Percentiles rank a stretch among this genome's conserved stretches.
Evolutionary conservation across 2,888 invertebrate genomes (phyloP).

Genomic region (Metalampra italica): DNA sequence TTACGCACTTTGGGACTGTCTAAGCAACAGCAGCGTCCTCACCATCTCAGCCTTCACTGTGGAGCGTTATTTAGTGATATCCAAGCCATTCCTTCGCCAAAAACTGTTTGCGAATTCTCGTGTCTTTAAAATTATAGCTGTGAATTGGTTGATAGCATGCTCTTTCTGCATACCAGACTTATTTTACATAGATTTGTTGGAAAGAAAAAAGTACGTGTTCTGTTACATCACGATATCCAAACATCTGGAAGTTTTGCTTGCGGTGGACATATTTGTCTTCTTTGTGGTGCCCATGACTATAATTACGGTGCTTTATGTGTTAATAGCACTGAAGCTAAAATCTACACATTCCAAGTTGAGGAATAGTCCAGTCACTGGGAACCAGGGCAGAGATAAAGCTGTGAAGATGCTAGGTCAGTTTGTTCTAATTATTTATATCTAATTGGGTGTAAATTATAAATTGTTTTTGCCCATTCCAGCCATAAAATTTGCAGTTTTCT

Average conservation of each 20-base stretch:
- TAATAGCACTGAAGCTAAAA: slow-evolving; percentile 84
- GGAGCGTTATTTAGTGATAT: slow-evolving; percentile 91
- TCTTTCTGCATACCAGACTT: slow-evolving; percentile 84
- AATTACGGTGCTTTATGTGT: slow-evolving; percentile 87
- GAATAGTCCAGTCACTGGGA: slow-evolving; percentile 62
- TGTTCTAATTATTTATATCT: neutral
- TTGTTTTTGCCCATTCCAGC: too few relatives aligned
- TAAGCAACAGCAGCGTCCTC: slow-evolving; percentile 88
- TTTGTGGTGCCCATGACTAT: slow-evolving; percentile 90
- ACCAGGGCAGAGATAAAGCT: slow-evolving; percentile 76
- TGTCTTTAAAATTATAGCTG: slow-evolving; percentile 83
- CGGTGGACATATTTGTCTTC: slow-evolving; percentile 85
- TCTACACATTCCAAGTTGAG: slow-evolving; percentile 76
- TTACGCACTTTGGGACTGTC: slow-evolving; percentile 88
- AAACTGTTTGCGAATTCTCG: slow-evolving; percentile 87
- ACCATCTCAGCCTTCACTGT: slow-evolving; percentile 92
- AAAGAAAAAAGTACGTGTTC: slow-evolving; percentile 51
- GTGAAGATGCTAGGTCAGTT: slow-evolving; percentile 88
- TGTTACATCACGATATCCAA: slow-evolving; percentile 53
- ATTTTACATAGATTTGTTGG: slow-evolving; percentile 52
- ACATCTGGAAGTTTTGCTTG: slow-evolving; percentile 51
- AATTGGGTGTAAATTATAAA: too few relatives aligned
- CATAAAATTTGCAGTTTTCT: too few relatives aligned
- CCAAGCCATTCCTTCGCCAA: slow-evolving; percentile 89
- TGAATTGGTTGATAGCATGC: slow-evolving; percentile 87